Percentiles rank a stretch among this genome's conserved stretches.
phyloP scores from a whole-genome alignment of 2,888 invertebrate genomes.

The Torymus aiolomorphi region DNA sequence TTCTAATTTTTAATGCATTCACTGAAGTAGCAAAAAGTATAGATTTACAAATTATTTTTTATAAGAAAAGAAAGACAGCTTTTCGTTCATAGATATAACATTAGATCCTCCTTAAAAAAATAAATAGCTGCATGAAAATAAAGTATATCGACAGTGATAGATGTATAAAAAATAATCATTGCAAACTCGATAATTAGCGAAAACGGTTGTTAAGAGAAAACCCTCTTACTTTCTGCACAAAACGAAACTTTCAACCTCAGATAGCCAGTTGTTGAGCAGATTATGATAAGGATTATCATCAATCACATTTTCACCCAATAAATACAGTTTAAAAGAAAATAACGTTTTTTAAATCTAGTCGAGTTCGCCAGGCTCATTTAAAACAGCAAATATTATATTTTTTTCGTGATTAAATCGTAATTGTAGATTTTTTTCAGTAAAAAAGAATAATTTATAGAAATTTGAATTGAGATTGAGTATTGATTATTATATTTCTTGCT shows the following conservation, averaged over 20 bases:
- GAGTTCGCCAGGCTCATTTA: not conserved
- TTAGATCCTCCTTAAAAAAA: slow-evolving; percentile 23
- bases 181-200: slow-evolving; percentile 16
- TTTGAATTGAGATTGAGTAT: not conserved
- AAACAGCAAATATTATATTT: not conserved
- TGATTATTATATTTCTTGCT: slow-evolving; percentile 28
- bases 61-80: no score
- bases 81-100: not conserved
- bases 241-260: slow-evolving; percentile 71
- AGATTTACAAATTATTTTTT: no score
- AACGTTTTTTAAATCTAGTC: slow-evolving; percentile 12
- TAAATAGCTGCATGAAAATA: slow-evolving; percentile 25
- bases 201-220: slow-evolving; percentile 36
- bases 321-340: slow-evolving; percentile 3
- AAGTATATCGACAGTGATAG: slow-evolving; percentile 37
- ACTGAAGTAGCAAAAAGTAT: no score
- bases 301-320: not conserved
- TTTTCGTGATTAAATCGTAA: not conserved
- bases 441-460: slow-evolving; percentile 1
- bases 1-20: not conserved
- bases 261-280: slow-evolving; percentile 56
- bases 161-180: slow-evolving; percentile 39
- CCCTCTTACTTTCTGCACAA: slow-evolving; percentile 75
- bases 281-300: slow-evolving; percentile 32
- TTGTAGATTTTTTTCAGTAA: not conserved